phyloP scores from a whole-genome alignment of 2,797 vertebrate genomes.

The Onychomys arenicola region DNA sequence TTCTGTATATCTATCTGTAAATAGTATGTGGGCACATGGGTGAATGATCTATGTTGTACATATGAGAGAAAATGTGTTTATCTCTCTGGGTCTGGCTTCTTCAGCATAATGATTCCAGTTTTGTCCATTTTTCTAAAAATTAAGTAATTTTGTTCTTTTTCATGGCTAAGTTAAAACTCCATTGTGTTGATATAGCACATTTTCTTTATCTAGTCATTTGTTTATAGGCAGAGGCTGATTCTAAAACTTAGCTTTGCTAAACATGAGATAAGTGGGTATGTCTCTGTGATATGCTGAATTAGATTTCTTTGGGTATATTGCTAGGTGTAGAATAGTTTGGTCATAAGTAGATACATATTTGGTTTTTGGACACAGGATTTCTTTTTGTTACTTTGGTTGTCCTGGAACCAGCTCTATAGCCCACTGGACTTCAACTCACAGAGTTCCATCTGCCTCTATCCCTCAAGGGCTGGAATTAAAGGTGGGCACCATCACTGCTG shows the following conservation, averaged over 20 bases:
- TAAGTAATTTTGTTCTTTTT: no score
- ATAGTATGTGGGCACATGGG: no score
- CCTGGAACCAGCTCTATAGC: neutral
- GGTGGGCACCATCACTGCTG: neutral
- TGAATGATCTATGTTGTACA: neutral
- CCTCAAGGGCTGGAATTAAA: neutral
- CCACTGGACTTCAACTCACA: neutral
- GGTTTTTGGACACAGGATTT: neutral
- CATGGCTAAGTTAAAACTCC: neutral
- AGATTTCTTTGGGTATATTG: neutral
- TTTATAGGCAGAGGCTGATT: neutral
- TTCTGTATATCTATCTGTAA: neutral
- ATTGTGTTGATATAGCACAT: neutral
- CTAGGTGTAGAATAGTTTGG: neutral
- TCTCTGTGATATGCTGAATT: neutral
- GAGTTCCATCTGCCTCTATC: neutral
- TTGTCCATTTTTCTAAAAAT: neutral
- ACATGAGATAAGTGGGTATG: neutral
- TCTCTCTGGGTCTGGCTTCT: neutral
- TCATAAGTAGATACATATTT: neutral
- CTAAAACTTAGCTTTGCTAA: neutral
- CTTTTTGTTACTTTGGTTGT: neutral
- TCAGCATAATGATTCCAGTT: neutral
- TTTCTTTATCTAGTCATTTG: neutral
- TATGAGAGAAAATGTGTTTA: neutral